These are phyloP conservation scores for Pionites leucogaster DNA, from an alignment of 2,113 vertebrate species.

Conservation along the genomic window DNA sequence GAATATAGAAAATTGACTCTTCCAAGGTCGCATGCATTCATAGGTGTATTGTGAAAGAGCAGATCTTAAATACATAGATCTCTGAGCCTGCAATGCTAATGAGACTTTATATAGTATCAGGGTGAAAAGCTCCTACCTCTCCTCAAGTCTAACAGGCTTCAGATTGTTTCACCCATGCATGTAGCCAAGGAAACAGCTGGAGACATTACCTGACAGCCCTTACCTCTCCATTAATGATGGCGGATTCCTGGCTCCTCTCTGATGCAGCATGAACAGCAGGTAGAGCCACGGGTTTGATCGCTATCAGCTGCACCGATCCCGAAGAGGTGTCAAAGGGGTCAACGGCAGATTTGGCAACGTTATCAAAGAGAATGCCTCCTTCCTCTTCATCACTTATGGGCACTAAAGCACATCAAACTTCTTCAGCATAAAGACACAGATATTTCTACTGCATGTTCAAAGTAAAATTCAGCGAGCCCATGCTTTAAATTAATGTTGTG, in stretches of 20 bases:
- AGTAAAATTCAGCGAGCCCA: not conserved
- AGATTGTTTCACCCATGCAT: not conserved
- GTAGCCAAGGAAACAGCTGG: not conserved
- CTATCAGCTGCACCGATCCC: constrained; percentile 94
- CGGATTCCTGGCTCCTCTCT: constrained; percentile 89
- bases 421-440: constrained; percentile 21
- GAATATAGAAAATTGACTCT: not conserved
- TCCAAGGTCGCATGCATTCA: not conserved
- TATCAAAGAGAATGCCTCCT: constrained; percentile 78
- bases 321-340: constrained; percentile 94
- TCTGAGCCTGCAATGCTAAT: not conserved
- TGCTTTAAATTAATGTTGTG: not conserved
- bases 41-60: not conserved
- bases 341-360: constrained; percentile 66
- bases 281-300: constrained; percentile 86
- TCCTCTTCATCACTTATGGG: constrained; percentile 78
- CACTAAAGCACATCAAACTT: constrained; percentile 67
- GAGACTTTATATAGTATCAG: not conserved
- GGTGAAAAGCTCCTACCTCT: not conserved
- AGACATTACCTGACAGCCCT: not conserved
- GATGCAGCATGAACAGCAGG: constrained; percentile 82
- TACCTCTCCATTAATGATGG: constrained; percentile 91
- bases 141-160: not conserved
- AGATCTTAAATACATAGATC: not conserved
- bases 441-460: not conserved